phyloP scores from a whole-genome alignment of 2,113 vertebrate species.

The Mugil cephalus region DNA sequence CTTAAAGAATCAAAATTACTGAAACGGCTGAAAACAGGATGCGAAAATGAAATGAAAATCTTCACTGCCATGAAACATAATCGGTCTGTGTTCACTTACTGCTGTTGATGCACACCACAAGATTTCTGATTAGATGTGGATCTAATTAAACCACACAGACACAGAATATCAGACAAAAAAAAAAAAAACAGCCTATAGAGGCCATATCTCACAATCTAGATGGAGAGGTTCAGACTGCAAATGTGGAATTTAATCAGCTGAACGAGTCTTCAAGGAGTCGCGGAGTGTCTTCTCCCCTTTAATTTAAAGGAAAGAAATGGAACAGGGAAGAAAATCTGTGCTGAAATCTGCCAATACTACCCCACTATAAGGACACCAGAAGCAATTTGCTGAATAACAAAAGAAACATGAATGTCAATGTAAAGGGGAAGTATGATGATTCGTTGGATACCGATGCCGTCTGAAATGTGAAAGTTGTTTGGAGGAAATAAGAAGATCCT shows the following conservation, averaged over 20 bases:
- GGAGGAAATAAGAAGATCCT: background rate
- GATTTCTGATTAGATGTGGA: constrained; percentile 55
- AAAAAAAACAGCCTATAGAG: constrained; percentile 29
- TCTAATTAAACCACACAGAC: constrained; percentile 63
- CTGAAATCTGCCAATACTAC: constrained; percentile 3
- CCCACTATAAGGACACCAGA: background rate
- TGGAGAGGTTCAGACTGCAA: constrained; percentile 30
- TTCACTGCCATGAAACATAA: constrained; percentile 19
- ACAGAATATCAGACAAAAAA: constrained; percentile 14
- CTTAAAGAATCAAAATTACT: background rate
- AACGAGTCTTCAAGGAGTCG: constrained; percentile 28
- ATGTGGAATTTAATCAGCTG: constrained; percentile 55
- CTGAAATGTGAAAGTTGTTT: constrained; percentile 13
- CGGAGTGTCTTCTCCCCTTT: background rate
- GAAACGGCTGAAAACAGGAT: background rate
- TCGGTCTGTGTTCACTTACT: constrained; percentile 29
- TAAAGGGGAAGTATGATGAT: background rate
- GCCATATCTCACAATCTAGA: constrained; percentile 24
- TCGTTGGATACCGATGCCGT: background rate
- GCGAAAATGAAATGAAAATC: background rate
- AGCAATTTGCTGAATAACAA: constrained; percentile 22
- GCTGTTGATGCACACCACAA: constrained; percentile 23
- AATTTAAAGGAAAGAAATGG: constrained; percentile 37
- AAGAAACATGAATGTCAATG: background rate
- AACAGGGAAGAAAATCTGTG: constrained; percentile 28